Base-by-base conservation (phyloP, 1,140 invertebrate genomes). In the Eufriesea mexicana region DNA sequence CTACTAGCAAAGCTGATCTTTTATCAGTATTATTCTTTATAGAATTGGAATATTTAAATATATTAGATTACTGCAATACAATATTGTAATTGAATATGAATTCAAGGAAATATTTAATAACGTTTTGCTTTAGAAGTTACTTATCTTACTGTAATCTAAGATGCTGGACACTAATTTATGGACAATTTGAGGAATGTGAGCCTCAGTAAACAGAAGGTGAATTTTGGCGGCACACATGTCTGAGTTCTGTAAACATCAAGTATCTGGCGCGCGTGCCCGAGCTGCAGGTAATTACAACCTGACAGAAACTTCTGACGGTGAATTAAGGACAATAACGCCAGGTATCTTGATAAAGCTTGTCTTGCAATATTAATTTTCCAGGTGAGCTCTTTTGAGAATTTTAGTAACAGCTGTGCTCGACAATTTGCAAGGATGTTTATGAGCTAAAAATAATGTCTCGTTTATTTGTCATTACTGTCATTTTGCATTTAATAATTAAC, bases 211-310 rank as follows among this genome's bases (percentile, higher is more conserved):
- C 35, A 28, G n/a, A 47, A 64, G 18, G 18, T 51, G 35, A 20
- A 75, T 75, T 75, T 81, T 45, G 20, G 6, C 8, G n/a, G 18
- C 25, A n/a, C 71, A 64, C 47, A 81, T 20, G 72, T 16, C 25
- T n/a, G 35, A 66, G 23, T 51, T 45, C 49, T 47, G 61, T 57
- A 35, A 75, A 83, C 80, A 83, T 61, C 64, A 28, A 54, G 47
- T 70, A 25, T 2, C 83, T 28, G 75, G 83, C 81, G 66, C 86
- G 64, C 76, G 81, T 86, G 86, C 72, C 72, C 55, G 35, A 59
- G 51, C 59, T 59, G 76, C 80, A 75, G 73, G 68, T 87, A 87
- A 87, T 87, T 87, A 80, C 86, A 70, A 79, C 81, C 85, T 87
- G 81, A 86, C 81, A 79, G 71, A 77, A 66, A 64, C 82, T 84